Evolutionary conservation across 2,797 vertebrate species (phyloP).

Genomic region (Argyrosomus regius): DNA sequence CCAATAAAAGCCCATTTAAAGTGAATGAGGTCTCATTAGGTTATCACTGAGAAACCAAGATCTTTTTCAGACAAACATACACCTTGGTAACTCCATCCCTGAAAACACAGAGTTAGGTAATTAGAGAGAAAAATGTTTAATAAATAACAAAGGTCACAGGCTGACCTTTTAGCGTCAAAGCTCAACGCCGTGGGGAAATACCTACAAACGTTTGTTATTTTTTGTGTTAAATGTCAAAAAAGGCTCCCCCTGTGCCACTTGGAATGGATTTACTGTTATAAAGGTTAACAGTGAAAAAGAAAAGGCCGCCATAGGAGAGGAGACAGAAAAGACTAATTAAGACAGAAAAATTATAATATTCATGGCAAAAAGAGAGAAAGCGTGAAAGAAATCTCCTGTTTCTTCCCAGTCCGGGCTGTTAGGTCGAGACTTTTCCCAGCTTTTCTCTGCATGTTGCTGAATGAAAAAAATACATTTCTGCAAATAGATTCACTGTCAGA

Average conservation of each 20-base stretch:
- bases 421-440: slow-evolving; percentile 48
- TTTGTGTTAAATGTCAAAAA: slow-evolving; percentile 7
- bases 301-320: background rate
- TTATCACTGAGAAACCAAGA: background rate
- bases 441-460: slow-evolving; percentile 40
- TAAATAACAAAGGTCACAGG: slow-evolving; percentile 24
- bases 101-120: background rate
- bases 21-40: background rate
- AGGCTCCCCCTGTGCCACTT: background rate
- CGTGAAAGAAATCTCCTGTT: background rate
- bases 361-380: background rate
- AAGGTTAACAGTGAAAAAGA: background rate
- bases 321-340: background rate
- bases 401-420: background rate
- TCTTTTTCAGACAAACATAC: background rate
- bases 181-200: background rate
- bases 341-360: background rate
- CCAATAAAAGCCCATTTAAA: background rate
- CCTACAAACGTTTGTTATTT: slow-evolving; percentile 19
- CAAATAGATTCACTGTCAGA: slow-evolving; percentile 45
- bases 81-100: background rate
- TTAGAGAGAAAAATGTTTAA: background rate
- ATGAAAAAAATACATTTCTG: slow-evolving; percentile 35
- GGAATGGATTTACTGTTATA: background rate
- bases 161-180: slow-evolving; percentile 26